phyloP scores from a whole-genome alignment of 1,140 invertebrate genomes.

The Aculops lycopersici region DNA sequence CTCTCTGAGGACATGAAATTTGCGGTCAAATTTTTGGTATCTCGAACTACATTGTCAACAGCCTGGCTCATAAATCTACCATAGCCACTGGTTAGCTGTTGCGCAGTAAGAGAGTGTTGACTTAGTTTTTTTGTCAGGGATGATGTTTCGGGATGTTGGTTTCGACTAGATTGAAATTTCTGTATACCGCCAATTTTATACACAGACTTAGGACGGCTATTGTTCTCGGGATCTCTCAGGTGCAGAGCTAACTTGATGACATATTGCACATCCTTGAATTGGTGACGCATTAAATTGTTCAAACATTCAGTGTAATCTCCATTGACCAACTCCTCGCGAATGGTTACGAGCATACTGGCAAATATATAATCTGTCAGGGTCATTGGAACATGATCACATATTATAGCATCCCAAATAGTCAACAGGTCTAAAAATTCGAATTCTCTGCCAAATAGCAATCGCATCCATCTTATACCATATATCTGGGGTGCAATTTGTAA shows the following conservation, averaged over 20 bases:
- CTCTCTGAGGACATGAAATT: no score
- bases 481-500: slow-evolving; percentile 39
- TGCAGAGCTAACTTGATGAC: slow-evolving; percentile 28
- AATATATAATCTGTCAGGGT: slow-evolving; percentile 37
- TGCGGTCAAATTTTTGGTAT: no score
- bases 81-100: no score
- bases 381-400: slow-evolving; percentile 32
- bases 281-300: slow-evolving; percentile 28
- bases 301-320: slow-evolving; percentile 29
- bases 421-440: slow-evolving; percentile 36
- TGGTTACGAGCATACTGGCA: slow-evolving; percentile 35
- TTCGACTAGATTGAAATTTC: no score
- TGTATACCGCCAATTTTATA: no score
- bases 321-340: slow-evolving; percentile 25
- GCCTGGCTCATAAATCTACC: no score
- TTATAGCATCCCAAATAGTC: slow-evolving; percentile 42
- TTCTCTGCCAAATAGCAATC: slow-evolving; percentile 41
- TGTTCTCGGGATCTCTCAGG: slow-evolving; percentile 20
- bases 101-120: no score
- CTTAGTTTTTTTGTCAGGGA: no score
- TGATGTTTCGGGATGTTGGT: no score
- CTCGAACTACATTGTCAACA: no score
- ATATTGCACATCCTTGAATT: slow-evolving; percentile 24
- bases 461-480: slow-evolving; percentile 47
- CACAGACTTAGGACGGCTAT: no score